Conservation (phyloP, 2,888 invertebrate genomes). For the Ferrisia virgata region DNA sequence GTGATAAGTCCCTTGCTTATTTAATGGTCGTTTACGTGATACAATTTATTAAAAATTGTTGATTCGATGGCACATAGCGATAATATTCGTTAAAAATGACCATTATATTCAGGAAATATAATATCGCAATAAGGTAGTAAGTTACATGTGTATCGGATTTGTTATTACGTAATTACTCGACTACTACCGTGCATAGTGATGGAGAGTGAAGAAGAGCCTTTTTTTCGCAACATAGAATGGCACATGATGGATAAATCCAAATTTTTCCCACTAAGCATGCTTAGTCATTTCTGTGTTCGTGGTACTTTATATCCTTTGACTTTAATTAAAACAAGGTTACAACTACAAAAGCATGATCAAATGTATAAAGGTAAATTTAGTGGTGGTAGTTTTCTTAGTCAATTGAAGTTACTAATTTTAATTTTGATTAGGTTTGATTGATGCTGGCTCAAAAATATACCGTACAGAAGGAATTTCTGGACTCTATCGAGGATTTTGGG, state of each 20-base stretch:
- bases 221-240: constrained; percentile 79
- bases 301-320: constrained; percentile 81
- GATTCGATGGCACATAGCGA: background rate
- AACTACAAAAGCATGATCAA: constrained; percentile 77
- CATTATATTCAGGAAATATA: background rate
- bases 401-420: background rate
- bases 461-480: constrained; percentile 78
- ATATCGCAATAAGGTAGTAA: background rate
- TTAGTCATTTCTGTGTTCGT: constrained; percentile 78
- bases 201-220: constrained; percentile 41
- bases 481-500: constrained; percentile 91
- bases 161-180: background rate
- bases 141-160: background rate
- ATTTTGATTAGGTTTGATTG: constrained; percentile 64
- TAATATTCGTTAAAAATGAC: background rate
- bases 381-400: background rate
- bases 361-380: constrained; percentile 67
- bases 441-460: constrained; percentile 86
- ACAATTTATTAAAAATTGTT: background rate
- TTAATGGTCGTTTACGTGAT: background rate
- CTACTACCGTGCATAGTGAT: background rate
- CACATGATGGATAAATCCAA: constrained; percentile 96
- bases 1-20: background rate
- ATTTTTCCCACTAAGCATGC: constrained; percentile 87
- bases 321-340: constrained; percentile 89